A percentile compares a stretch with the other conserved stretches of the same genome.
Conservation (phyloP, 2,797 vertebrate genomes). For the Octomys mimax region DNA sequence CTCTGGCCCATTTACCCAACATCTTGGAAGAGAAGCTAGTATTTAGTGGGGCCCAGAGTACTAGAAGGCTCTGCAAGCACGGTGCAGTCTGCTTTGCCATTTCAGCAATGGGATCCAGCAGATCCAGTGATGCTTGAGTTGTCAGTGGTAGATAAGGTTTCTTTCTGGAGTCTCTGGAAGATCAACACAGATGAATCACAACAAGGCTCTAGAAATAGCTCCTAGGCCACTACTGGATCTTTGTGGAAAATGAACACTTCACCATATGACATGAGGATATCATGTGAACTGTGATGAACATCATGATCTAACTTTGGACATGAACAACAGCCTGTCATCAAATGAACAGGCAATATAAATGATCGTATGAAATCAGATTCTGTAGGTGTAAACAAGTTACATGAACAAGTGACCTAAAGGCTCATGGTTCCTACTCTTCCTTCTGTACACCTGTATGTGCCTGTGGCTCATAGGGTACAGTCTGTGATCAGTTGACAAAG, state of each 20-base stretch:
- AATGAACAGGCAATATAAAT: too few relatives aligned
- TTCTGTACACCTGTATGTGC: not conserved
- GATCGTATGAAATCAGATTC: not conserved
- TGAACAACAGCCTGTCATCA: not conserved
- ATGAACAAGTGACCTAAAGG: not conserved
- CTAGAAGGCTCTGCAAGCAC: not conserved
- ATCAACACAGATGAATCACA: not conserved
- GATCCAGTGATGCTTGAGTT: not conserved
- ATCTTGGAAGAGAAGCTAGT: not conserved
- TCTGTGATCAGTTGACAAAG: not conserved
- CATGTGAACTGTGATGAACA: not conserved
- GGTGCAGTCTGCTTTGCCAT: not conserved
- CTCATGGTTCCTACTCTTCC: not conserved
- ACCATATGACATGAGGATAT: not conserved
- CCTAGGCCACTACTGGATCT: not conserved
- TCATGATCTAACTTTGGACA: not conserved
- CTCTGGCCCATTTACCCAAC: not conserved
- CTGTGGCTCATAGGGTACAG: not conserved
- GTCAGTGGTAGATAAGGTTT: not conserved
- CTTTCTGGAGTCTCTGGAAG: not conserved
- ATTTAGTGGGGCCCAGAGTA: not conserved
- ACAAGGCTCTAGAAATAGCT: not conserved
- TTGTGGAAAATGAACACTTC: not conserved
- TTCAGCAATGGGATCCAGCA: not conserved
- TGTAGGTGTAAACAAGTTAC: not conserved